These are phyloP conservation scores for Nomia melanderi DNA, from an alignment of 1,140 invertebrate species.

Conservation along the genomic window DNA sequence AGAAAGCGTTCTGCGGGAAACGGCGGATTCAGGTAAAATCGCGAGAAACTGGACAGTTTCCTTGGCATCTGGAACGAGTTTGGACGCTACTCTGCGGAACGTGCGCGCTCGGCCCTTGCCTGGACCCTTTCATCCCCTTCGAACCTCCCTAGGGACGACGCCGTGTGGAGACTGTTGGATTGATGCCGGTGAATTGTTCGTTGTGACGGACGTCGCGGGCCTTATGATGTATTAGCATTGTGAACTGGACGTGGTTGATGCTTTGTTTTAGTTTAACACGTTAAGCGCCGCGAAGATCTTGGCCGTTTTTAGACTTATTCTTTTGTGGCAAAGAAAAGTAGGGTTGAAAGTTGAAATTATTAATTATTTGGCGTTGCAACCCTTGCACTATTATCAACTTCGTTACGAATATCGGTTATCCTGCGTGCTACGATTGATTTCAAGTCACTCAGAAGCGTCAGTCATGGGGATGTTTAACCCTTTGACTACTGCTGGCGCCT, in stretches of 20 bases:
- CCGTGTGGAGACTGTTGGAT: background rate
- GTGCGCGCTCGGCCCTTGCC: too few species aligned
- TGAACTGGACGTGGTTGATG: background rate
- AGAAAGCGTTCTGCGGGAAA: conserved; percentile 28
- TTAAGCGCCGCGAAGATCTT: too few species aligned
- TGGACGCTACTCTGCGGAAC: background rate
- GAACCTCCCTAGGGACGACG: background rate
- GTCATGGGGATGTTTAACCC: too few species aligned
- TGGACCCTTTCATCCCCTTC: conserved; percentile 7
- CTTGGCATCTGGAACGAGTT: conserved; percentile 35
- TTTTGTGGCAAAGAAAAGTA: too few species aligned
- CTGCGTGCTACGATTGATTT: too few species aligned
- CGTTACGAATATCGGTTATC: too few species aligned
- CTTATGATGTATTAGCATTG: background rate
- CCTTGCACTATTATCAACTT: too few species aligned
- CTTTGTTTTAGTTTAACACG: background rate
- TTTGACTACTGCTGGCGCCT: too few species aligned
- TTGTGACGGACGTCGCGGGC: background rate
- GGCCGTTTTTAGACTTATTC: too few species aligned
- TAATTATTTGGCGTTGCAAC: too few species aligned
- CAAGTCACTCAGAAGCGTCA: too few species aligned
- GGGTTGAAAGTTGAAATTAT: too few species aligned
- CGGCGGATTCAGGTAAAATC: conserved; percentile 28
- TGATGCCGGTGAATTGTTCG: background rate
- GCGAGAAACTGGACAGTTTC: conserved; percentile 40